Evolutionary conservation across 2,797 vertebrate species (phyloP).

Genomic region (Semotilus atromaculatus): DNA sequence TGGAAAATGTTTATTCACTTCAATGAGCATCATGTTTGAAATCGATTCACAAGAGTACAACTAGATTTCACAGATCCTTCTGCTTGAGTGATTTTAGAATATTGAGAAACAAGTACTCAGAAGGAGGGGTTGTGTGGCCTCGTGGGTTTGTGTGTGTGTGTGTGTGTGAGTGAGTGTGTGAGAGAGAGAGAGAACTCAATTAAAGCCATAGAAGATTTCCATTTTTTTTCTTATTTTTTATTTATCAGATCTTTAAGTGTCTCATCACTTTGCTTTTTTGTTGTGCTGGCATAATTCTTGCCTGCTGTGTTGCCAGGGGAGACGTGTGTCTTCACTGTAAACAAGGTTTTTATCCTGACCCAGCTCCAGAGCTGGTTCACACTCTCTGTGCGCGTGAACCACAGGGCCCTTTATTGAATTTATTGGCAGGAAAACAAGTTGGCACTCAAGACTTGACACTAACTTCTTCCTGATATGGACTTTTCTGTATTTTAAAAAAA

Average conservation of each 20-base stretch:
- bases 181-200: neutral
- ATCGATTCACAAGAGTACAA: conserved; percentile 45
- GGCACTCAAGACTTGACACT: conserved; percentile 24
- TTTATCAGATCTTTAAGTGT: conserved; percentile 26
- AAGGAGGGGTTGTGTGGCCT: neutral
- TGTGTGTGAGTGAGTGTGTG: neutral
- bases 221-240: neutral
- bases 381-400: conserved; percentile 41
- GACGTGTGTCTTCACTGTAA: conserved; percentile 46
- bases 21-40: conserved; percentile 40
- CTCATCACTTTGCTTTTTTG: conserved; percentile 17
- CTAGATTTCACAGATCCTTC: conserved; percentile 39
- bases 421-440: conserved; percentile 43
- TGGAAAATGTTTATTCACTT: conserved; percentile 37
- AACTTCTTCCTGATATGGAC: conserved; percentile 18
- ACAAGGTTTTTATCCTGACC: conserved; percentile 47
- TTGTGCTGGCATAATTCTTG: conserved; percentile 34
- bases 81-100: conserved; percentile 39
- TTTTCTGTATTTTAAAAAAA: conserved; percentile 7
- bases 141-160: neutral
- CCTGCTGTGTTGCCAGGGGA: conserved; percentile 48
- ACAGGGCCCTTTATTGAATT: conserved; percentile 42
- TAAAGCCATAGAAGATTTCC: neutral
- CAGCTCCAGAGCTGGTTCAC: conserved; percentile 41
- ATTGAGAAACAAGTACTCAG: conserved; percentile 25